phyloP scores from a whole-genome alignment of 1,140 invertebrate genomes.

The Venturia canescens region DNA sequence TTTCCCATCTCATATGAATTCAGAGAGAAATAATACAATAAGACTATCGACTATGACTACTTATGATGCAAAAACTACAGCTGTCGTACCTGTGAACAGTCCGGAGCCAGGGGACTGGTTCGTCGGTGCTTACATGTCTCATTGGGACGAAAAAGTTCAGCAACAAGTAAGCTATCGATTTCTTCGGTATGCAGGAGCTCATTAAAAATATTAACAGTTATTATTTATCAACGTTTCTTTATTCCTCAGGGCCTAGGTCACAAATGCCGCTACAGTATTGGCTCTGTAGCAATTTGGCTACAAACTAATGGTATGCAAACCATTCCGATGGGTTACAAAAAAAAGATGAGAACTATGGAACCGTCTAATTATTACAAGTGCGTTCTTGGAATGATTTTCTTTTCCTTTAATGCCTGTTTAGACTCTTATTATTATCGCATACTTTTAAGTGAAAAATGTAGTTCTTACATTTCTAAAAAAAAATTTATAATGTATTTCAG shows the following conservation, averaged over 20 bases:
- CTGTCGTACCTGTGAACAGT: conserved; percentile 75
- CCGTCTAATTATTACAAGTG: conserved; percentile 76
- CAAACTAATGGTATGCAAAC: conserved; percentile 71
- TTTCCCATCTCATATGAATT: conserved; percentile 72
- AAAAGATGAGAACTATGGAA: conserved; percentile 68
- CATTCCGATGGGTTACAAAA: conserved; percentile 70
- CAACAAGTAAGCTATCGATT: conserved; percentile 74
- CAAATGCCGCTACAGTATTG: conserved; percentile 78
- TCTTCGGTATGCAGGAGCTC: background rate
- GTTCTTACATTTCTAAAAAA: too few species aligned
- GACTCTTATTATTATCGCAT: background rate
- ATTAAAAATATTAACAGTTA: background rate
- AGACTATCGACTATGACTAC: conserved; percentile 71
- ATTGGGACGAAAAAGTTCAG: conserved; percentile 78
- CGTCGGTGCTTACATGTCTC: conserved; percentile 77
- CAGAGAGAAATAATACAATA: conserved; percentile 66
- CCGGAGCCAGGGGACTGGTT: conserved; percentile 80
- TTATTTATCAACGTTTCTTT: background rate
- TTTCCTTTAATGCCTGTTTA: background rate
- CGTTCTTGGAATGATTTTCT: conserved; percentile 19
- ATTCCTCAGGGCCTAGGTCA: conserved; percentile 70
- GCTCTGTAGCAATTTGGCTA: conserved; percentile 78
- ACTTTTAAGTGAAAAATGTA: too few species aligned
- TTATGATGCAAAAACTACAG: conserved; percentile 73
- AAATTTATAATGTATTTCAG: conserved; percentile 64